phyloP scores from a whole-genome alignment of 2,797 vertebrate species.

The Prionace glauca region DNA sequence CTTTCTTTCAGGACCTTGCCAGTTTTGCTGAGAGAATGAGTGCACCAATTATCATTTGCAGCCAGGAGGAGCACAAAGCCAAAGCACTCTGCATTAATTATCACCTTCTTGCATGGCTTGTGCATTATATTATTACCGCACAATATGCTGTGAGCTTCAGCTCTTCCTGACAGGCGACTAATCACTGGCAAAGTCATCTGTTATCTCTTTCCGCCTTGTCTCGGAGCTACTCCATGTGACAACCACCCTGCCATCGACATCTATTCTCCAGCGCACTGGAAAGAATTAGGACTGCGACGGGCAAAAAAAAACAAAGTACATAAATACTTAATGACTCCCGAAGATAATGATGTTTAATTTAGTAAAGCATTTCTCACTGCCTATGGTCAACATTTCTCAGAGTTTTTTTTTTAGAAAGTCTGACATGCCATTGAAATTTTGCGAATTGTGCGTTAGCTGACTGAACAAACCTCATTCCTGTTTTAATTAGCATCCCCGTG shows the following conservation, averaged over 20 bases:
- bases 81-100: constrained; percentile 15
- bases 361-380: neutral
- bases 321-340: neutral
- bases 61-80: constrained; percentile 19
- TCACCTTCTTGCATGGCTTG: neutral
- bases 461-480: neutral
- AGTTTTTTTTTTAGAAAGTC: neutral
- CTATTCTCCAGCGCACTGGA: neutral
- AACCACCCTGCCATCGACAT: neutral
- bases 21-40: neutral
- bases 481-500: neutral
- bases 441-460: neutral
- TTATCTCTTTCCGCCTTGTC: constrained; percentile 11
- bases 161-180: constrained; percentile 14
- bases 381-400: neutral
- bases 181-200: constrained; percentile 5
- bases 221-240: neutral
- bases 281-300: neutral
- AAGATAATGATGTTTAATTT: neutral
- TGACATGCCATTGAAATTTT: neutral
- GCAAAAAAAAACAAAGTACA: neutral
- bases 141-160: constrained; percentile 5
- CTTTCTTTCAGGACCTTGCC: neutral
- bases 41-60: constrained; percentile 17
- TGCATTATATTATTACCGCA: constrained; percentile 1